Base-by-base conservation (phyloP, 1,140 invertebrate species). In the Tetraneura akinire region DNA sequence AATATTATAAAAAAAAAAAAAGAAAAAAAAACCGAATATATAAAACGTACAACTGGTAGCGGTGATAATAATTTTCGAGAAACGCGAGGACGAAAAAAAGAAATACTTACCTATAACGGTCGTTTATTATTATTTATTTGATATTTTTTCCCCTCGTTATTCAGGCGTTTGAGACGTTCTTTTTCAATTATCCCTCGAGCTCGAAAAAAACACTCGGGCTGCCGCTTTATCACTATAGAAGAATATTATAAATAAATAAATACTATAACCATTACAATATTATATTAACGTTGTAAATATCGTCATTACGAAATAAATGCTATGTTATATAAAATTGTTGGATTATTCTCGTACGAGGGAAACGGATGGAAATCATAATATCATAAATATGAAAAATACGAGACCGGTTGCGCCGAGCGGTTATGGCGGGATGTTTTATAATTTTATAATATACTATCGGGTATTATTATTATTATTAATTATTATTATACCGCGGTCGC, bases 161-260 rank as follows among this genome's bases (percentile, higher is more conserved):
- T n/a, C n/a, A n/a, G 32, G 32, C 32, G 32, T 37, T 37, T 8
- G 32, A 37, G 32, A 37, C 8, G 51, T 29, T 73, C 26, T 4
- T 73, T 73, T 74, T 74, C 71, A 74, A 74, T 74, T 74, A 74
- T 37, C 8, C 3, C 32, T n/a, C n/a, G n/a, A n/a, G n/a, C n/a
- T n/a, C n/a, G n/a, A n/a, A n/a, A n/a, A n/a, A n/a, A n/a, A n/a
- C n/a, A n/a, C n/a, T n/a, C n/a, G n/a, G n/a, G n/a, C n/a, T n/a
- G n/a, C 8, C 32, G 51, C 55, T 55, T 55, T 53, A 74, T 55
- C 71, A 74, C 71, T 74, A n/a, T 55, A 32, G 13, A 37, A 21
- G 10, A n/a, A 18, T 37, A 8, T 37, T 4, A 37, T 37, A 37
- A 37, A 37, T 37, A 37, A 37, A 37, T 37, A 37, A 3, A 4